phyloP scores from a whole-genome alignment of 2,888 invertebrate species.

The Drosophila sordidapex region DNA sequence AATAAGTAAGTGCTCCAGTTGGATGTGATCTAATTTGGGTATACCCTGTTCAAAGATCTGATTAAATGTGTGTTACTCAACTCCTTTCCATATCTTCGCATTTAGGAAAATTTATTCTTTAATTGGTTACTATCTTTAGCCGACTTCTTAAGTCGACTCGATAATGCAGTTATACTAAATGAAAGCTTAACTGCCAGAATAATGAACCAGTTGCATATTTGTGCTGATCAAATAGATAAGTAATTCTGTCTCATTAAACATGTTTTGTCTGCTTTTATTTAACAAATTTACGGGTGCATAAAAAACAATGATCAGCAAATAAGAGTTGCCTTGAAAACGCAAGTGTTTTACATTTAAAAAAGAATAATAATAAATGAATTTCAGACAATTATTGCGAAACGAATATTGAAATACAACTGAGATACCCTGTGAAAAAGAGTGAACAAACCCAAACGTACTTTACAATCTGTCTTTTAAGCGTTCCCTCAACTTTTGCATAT shows the following conservation, averaged over 20 bases:
- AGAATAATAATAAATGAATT: too few relatives aligned
- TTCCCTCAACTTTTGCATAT: background rate
- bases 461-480: background rate
- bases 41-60: too few relatives aligned
- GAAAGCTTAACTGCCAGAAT: background rate
- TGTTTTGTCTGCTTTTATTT: background rate
- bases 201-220: background rate
- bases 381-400: background rate
- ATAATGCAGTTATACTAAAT: background rate
- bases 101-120: background rate
- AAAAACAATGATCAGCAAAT: background rate
- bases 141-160: background rate
- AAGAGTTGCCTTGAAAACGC: background rate
- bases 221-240: background rate
- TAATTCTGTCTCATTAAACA: background rate
- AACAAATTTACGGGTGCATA: background rate
- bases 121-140: background rate
- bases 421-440: background rate
- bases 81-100: background rate
- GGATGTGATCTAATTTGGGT: background rate
- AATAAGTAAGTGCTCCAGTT: background rate
- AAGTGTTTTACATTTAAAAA: slow-evolving; percentile 2
- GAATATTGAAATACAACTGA: background rate
- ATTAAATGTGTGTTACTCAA: background rate
- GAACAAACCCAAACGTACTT: background rate